Conservation (phyloP, 2,797 vertebrate genomes). For the Gadopsis marmoratus region DNA sequence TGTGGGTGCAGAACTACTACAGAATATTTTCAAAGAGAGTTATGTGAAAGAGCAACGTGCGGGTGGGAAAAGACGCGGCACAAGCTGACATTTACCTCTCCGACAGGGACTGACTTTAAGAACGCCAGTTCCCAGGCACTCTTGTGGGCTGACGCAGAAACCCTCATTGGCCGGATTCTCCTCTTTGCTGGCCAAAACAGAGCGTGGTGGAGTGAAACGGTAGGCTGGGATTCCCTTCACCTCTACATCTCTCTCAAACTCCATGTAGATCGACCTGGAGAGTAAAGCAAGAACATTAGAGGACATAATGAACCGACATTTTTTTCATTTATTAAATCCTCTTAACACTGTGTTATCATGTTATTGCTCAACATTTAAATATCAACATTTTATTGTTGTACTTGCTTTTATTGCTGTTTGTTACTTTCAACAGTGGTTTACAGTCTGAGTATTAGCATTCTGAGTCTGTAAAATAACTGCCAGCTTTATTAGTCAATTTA, state of each 20-base stretch:
- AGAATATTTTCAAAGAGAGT: background rate
- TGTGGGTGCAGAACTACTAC: background rate
- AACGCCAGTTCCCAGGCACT: conserved; percentile 86
- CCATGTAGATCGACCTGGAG: conserved; percentile 86
- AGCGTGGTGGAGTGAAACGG: conserved; percentile 85
- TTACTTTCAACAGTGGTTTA: background rate
- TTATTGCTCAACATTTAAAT: background rate
- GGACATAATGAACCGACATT: background rate
- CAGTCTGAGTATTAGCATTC: background rate
- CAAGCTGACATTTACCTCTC: conserved; percentile 76
- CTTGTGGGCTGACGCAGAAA: conserved; percentile 79
- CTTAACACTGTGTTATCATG: background rate
- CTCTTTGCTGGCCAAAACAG: conserved; percentile 83
- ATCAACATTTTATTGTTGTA: background rate
- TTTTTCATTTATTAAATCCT: background rate
- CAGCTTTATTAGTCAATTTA: background rate
- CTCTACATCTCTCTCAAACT: conserved; percentile 85
- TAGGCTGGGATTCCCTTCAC: conserved; percentile 87
- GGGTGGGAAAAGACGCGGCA: background rate
- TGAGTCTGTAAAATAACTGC: background rate
- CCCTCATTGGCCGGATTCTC: conserved; percentile 86
- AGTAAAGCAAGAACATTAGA: conserved; percentile 2
- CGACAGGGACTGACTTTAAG: conserved; percentile 87
- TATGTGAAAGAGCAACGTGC: background rate
- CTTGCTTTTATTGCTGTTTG: too few relatives aligned